These are phyloP conservation scores for Diachasma alloeum DNA, from an alignment of 1,140 invertebrate genomes.

Conservation along the genomic window DNA sequence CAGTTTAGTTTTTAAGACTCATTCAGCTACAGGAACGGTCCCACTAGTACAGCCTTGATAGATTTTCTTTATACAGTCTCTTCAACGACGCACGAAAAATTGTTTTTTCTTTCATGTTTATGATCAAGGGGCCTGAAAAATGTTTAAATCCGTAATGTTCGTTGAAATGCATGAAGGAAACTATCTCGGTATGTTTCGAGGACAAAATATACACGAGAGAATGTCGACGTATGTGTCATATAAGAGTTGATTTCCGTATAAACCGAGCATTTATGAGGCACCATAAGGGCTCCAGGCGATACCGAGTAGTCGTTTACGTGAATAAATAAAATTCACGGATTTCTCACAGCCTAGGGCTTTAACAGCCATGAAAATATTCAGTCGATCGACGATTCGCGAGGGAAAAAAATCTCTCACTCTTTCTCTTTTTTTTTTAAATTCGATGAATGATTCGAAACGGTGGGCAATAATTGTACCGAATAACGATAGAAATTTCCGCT, in stretches of 20 bases:
- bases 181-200: neutral
- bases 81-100: too few species aligned
- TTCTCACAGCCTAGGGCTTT: neutral
- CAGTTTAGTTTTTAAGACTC: too few species aligned
- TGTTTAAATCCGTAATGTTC: neutral
- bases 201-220: neutral
- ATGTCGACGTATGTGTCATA: neutral
- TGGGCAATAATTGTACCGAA: too few species aligned
- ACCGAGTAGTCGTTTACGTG: neutral
- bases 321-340: neutral
- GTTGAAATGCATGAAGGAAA: neutral
- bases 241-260: neutral
- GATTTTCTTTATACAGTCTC: too few species aligned
- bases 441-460: too few species aligned
- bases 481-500: too few species aligned
- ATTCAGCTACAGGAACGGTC: too few species aligned
- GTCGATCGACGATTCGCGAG: neutral
- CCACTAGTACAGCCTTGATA: too few species aligned
- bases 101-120: too few species aligned
- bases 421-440: too few species aligned
- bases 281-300: neutral
- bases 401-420: too few species aligned
- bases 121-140: neutral
- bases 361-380: neutral
- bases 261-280: neutral